Percentiles rank a stretch among this genome's conserved stretches.
Conservation (phyloP, 2,113 vertebrate species). For the Carassius gibelio region DNA sequence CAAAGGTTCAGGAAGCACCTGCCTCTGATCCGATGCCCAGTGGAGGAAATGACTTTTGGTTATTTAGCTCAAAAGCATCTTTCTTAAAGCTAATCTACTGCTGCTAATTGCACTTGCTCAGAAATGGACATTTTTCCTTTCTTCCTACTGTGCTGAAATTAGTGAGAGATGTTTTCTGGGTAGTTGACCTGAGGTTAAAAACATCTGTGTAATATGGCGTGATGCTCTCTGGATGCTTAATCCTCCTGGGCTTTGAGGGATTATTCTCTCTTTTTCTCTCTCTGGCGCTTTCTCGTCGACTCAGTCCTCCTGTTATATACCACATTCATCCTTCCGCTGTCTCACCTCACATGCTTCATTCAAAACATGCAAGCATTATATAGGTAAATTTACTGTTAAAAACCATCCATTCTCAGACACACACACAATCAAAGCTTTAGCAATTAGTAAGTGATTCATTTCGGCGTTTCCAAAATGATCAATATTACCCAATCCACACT, state of each 20-base stretch:
- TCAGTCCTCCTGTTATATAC: constrained; percentile 15
- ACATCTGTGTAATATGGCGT: constrained; percentile 42
- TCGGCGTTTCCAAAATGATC: neutral
- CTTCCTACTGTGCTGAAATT: constrained; percentile 10
- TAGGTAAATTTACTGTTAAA: constrained; percentile 7
- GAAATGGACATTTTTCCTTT: constrained; percentile 4
- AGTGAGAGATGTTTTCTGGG: constrained; percentile 30
- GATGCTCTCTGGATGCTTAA: constrained; percentile 48
- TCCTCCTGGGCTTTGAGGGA: constrained; percentile 49
- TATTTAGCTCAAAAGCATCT: neutral
- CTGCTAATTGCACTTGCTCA: constrained; percentile 15
- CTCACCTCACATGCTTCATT: constrained; percentile 11
- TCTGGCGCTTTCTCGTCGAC: constrained; percentile 20
- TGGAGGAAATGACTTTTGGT: constrained; percentile 1
- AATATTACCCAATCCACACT: constrained; percentile 3
- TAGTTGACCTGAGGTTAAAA: constrained; percentile 43
- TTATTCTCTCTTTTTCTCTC: constrained; percentile 40
- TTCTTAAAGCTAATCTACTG: constrained; percentile 6
- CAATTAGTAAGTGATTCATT: constrained; percentile 7
- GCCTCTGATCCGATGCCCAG: neutral
- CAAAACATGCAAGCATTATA: neutral
- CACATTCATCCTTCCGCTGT: constrained; percentile 32
- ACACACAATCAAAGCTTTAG: constrained; percentile 5
- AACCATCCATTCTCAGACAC: neutral
- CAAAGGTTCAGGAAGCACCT: constrained; percentile 7